A percentile compares a stretch with the other conserved stretches of the same genome.
Conservation (phyloP, 2,797 vertebrate genomes). For the Masticophis lateralis region DNA sequence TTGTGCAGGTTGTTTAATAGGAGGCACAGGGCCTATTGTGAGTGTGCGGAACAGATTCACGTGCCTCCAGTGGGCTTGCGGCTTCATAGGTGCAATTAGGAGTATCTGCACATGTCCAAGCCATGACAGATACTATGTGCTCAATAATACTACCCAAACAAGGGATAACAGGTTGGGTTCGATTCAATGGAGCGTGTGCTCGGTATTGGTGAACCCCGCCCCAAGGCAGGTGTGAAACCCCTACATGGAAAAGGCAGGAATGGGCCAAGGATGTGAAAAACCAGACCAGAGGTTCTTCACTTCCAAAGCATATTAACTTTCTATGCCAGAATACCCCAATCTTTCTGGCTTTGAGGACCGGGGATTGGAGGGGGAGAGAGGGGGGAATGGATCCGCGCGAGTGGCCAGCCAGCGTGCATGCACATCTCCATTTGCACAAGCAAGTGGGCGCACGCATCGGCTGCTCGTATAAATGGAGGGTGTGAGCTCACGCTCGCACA, state of each 20-base stretch:
- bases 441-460: no score
- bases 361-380: no score
- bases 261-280: not conserved
- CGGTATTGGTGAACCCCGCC: accelerated
- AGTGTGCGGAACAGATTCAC: not conserved
- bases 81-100: not conserved
- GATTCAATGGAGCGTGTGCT: not conserved
- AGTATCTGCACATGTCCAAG: no score
- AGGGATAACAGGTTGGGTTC: not conserved
- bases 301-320: not conserved
- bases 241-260: not conserved
- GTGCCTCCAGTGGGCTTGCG: not conserved
- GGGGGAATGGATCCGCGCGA: no score
- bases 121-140: not conserved
- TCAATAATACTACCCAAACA: not conserved
- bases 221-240: not conserved
- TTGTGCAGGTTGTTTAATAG: not conserved
- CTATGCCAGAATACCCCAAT: no score
- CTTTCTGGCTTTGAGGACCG: no score
- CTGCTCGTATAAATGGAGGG: no score
- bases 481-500: not conserved
- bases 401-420: no score
- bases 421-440: no score
- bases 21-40: no score
- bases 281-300: not conserved